Evolutionary conservation across 64 coral and sea anemone genomes (phyloP), one percentile per base, ranked within the genome.

Genomic region (Cladopsammia gracilis): DNA sequence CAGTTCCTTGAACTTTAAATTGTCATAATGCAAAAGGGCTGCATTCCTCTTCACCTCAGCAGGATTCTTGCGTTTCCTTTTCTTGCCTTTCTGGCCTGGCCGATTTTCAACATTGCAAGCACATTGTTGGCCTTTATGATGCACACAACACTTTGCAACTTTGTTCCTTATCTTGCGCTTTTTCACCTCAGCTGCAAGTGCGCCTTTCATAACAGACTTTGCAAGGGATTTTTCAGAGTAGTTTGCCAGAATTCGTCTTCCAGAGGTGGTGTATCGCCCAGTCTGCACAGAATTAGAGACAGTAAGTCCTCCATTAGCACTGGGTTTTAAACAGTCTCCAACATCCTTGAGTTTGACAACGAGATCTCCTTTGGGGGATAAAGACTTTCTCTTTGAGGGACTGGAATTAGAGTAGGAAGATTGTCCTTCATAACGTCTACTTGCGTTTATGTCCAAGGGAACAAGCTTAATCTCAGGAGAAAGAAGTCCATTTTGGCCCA

Each of bases 1-100:
- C 7, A 93, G 44, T 75, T 93, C 81, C 11, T 46, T 64, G n/a
- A 85, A 75, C 25, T 86, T 64, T 6, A 67, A 78, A 43, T 64
- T 77, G 45, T 50, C 61, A 52, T 93, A 93, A n/a, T n/a, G 44
- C 45, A 44, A 23, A 14, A 67, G 15, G 4, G 25, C 3, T 24
- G 47, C 49, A 7, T 49, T 50, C 19, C 47, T 50, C 46, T 19
- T 84, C 19, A 6, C 20, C 6, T 12, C 22, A 60, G 23, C 12
- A 45, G 24, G 25, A 43, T 82, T 64, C 42, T 11, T 82, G 5
- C 1, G 58, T 46, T 64, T 82, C 3, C 6, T 20, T 20, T 79
- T 59, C 52, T 26, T 62, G 13, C 46, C 14, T 47, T 62, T 43
- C 57, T 25, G 4, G 45, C 70, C 70, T 13, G 7, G 70, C 70